Evolutionary conservation across 1,140 invertebrate species (phyloP), one percentile per base, ranked within the genome.

Genomic region (Drosophila subobscura): DNA sequence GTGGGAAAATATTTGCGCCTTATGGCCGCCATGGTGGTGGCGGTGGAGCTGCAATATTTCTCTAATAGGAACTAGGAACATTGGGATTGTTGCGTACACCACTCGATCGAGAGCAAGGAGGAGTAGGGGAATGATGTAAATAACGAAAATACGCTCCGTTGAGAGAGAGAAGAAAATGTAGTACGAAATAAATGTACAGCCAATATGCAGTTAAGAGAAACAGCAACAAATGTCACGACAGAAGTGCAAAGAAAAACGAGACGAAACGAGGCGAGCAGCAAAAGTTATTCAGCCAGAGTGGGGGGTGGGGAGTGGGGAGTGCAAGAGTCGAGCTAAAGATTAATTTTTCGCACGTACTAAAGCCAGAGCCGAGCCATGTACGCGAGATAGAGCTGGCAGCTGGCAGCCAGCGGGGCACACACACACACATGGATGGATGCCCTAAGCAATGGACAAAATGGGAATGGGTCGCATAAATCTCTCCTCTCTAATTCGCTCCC

Each of bases 261-360:
- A 55, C 54, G 44, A 76, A 44, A 70, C 22, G 6, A 6, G 16
- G 16, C 23, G 20, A 72, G 44, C 40, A 67, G 27, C 42, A 49
- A 55, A 20, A 47, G 14, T 5, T 42, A 23, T 42, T 16, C 2
- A 61, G 27, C 5, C 33, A 37, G 10, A 37, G 33, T 1, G 33
- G 4, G 33, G 64, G 65, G 22, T 46, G 55, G 16, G 33, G 4
- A 12, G 33, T 12, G 33, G 4, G 33, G 64, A 67, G 22, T 59
- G 54, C 8, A 71, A 68, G 65, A 53, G 37, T 58, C 47, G 29
- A 50, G 60, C 45, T 73, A 85, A 85, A 81, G 81, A 85, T 85
- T 85, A 85, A 85, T 81, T 86, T 85, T 85, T 86, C 86, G 81
- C 81, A 85, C 81, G 81, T 85, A 85, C 54, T 67, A 71, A 56